These are phyloP conservation scores for Propithecus perrieri DNA, from an alignment of 2,797 vertebrate species.

Conservation along the genomic window DNA sequence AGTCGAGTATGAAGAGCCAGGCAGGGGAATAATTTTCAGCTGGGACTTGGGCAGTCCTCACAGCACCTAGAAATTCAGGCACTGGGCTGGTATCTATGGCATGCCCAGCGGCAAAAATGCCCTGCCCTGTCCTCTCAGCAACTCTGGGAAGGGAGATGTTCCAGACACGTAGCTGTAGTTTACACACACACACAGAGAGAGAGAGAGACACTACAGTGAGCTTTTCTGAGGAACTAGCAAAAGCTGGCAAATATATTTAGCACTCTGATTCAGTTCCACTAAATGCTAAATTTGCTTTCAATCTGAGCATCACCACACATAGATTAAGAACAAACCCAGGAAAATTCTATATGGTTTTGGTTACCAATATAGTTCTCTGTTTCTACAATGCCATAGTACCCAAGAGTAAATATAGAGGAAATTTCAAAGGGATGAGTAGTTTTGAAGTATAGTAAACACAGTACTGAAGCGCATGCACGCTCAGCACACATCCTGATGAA, in stretches of 20 bases:
- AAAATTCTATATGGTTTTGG: constrained; percentile 41
- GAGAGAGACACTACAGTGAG: neutral
- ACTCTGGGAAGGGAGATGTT: neutral
- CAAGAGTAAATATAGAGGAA: constrained; percentile 31
- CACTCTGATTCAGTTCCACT: neutral
- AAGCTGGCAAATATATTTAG: constrained; percentile 64
- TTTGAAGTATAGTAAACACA: neutral
- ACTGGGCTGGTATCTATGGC: neutral
- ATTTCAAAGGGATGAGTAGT: neutral
- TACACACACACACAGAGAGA: too few species aligned
- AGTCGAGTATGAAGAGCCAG: neutral
- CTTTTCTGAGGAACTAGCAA: constrained; percentile 25
- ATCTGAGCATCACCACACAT: constrained; percentile 23
- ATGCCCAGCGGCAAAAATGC: neutral
- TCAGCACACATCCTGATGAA: neutral
- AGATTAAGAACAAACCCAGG: constrained; percentile 28
- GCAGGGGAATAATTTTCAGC: neutral
- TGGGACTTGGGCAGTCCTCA: neutral
- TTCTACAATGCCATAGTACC: neutral
- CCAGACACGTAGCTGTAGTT: neutral
- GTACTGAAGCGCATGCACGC: fast-evolving
- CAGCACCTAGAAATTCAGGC: neutral
- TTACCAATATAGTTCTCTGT: neutral
- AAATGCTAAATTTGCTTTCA: constrained; percentile 59
- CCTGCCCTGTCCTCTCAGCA: neutral